Evolutionary conservation across 1,140 invertebrate genomes (phyloP), one percentile per base, ranked within the genome.

Genomic region (Drosophila melanica): DNA sequence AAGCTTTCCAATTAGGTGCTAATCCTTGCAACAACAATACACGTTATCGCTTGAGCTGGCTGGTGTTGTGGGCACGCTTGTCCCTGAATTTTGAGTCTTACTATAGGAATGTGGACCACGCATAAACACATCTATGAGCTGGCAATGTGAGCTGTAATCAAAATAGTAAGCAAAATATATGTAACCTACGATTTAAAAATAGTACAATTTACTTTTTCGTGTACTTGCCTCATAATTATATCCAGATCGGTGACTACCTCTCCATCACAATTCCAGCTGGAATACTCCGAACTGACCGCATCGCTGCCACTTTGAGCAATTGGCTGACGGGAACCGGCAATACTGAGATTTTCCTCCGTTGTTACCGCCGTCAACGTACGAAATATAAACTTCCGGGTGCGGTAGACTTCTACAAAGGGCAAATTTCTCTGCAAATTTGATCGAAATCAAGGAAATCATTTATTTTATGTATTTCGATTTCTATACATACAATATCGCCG

Each of bases 251-350:
- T 92, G 47, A 97, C 92, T 16, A 97, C 92, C 92, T 98, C 97
- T 9, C 97, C 97, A 92, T 98, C 97, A 93, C 96, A 97, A 86
- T 97, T 97, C 96, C 97, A 98, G 18, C 95, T 94, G 77, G 95
- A 95, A 59, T 93, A 81, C 30, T 76, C 65, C 6, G 75, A 44
- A 8, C 54, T 35, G 5, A 59, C 41, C 20, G 71, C 70, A 35
- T 73, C 51, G 11, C 33, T 30, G 74, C 65, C 45, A 23, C 60
- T 39, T 41, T 79, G 70, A 4, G 79, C 44, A 59, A 92, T 92
- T 37, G 76, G 80, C 72, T 90, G 76, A 47, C 77, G 84, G 55
- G 90, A 90, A 16, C 90, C 90, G 20, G 90, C 90, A 53, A 90
- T 77, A 55, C 91, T 77, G 20, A 78, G 76, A 23, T 81, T 73